Percentiles rank a stretch among this genome's conserved stretches.
phyloP scores from a whole-genome alignment of 1,140 invertebrate species.

The Drosophila insularis region DNA sequence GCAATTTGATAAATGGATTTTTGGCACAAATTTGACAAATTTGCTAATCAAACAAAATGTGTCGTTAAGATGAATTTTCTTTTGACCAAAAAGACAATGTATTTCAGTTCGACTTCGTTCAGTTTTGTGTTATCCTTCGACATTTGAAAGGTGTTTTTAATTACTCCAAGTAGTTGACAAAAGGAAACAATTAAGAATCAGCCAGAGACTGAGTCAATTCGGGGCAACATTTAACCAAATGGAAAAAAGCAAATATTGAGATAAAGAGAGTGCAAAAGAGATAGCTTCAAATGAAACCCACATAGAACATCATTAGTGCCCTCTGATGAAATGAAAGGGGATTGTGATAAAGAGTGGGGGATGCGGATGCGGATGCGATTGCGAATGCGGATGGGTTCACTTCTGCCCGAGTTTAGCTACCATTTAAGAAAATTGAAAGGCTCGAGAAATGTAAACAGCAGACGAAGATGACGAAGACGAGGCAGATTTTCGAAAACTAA shows the following conservation, averaged over 20 bases:
- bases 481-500: constrained; percentile 72
- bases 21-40: constrained; percentile 74
- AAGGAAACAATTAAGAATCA: constrained; percentile 66
- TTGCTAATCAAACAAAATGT: constrained; percentile 72
- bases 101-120: background rate
- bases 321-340: constrained; percentile 19
- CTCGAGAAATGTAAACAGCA: constrained; percentile 47
- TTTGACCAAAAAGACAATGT: constrained; percentile 1
- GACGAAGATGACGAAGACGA: background rate
- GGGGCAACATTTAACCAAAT: constrained; percentile 73
- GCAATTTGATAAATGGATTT: constrained; percentile 67
- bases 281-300: constrained; percentile 50
- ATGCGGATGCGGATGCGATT: constrained; percentile 13
- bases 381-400: constrained; percentile 25
- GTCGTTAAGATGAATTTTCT: constrained; percentile 10
- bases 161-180: constrained; percentile 72
- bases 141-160: constrained; percentile 81
- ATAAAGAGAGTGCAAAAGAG: constrained; percentile 23
- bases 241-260: constrained; percentile 80
- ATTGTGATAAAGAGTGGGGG: constrained; percentile 4
- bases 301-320: constrained; percentile 78
- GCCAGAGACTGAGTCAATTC: constrained; percentile 39
- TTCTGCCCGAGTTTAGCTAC: constrained; percentile 26
- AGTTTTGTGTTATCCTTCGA: constrained; percentile 23
- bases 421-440: constrained; percentile 62